These are phyloP conservation scores for Sturnira hondurensis DNA, from an alignment of 2,113 vertebrate species.

Conservation along the genomic window DNA sequence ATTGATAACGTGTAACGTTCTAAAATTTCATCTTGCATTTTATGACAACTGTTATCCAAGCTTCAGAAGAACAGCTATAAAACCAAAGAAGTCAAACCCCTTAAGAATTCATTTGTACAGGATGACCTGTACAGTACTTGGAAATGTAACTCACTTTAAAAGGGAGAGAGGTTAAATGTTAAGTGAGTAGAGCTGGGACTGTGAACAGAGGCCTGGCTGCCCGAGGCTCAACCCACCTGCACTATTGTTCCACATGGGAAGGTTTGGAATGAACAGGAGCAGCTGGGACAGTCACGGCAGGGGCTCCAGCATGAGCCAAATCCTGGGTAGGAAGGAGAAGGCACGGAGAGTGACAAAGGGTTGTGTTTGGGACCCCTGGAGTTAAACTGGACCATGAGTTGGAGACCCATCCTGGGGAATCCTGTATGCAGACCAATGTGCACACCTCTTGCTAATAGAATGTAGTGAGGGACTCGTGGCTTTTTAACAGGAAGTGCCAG, in stretches of 20 bases:
- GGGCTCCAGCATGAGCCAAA: neutral
- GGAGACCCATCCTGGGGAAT: neutral
- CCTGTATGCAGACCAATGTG: neutral
- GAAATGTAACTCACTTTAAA: neutral
- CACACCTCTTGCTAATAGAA: neutral
- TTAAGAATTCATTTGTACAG: neutral
- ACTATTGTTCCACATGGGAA: neutral
- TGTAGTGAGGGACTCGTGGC: rapidly evolving
- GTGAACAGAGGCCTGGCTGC: neutral
- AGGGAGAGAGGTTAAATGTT: neutral
- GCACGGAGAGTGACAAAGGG: neutral
- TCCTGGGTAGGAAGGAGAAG: neutral
- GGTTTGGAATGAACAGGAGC: neutral
- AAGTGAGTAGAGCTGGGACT: neutral
- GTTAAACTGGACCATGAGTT: neutral
- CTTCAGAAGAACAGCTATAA: neutral
- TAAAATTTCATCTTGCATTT: neutral
- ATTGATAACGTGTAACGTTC: neutral
- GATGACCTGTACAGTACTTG: neutral
- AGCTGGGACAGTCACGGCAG: neutral
- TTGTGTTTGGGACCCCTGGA: neutral
- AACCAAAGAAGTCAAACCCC: neutral
- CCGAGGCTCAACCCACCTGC: neutral
- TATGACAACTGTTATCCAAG: neutral
- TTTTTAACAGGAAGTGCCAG: neutral